Evolutionary conservation across 1,140 invertebrate genomes (phyloP).

Genomic region (Gryon sp.): DNA sequence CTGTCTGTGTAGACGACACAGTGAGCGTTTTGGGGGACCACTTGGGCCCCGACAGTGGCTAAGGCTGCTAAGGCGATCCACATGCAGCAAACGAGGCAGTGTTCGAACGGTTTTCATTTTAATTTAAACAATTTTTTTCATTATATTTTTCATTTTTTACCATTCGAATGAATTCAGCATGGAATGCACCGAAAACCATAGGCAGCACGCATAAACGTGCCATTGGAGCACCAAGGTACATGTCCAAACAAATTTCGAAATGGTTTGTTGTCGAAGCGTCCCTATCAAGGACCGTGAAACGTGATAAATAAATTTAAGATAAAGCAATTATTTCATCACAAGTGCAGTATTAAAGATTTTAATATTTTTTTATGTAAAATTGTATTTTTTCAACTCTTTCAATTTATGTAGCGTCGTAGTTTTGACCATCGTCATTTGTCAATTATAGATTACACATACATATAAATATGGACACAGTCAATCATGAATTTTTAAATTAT

Average conservation of each 20-base stretch:
- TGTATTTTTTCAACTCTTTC: slow-evolving; percentile 49
- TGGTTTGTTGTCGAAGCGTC: slow-evolving; percentile 71
- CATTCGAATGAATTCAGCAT: slow-evolving; percentile 77
- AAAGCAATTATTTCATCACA: slow-evolving; percentile 64
- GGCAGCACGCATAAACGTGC: slow-evolving; percentile 74
- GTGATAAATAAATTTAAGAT: slow-evolving; percentile 64
- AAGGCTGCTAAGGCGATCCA: slow-evolving; percentile 81
- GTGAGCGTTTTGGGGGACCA: slow-evolving; percentile 91
- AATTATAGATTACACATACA: slow-evolving; percentile 61
- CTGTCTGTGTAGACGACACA: slow-evolving; percentile 97
- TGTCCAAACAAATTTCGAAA: slow-evolving; percentile 75
- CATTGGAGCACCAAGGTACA: slow-evolving; percentile 79
- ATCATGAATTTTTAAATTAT: slow-evolving; percentile 62
- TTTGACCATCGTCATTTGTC: slow-evolving; percentile 58
- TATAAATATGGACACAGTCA: slow-evolving; percentile 47
- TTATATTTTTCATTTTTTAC: slow-evolving; percentile 71
- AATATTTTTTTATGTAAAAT: too few species aligned
- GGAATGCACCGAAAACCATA: slow-evolving; percentile 76
- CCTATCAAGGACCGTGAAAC: slow-evolving; percentile 65
- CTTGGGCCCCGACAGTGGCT: slow-evolving; percentile 80
- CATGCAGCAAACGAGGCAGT: slow-evolving; percentile 81
- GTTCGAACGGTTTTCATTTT: slow-evolving; percentile 78
- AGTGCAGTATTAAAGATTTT: slow-evolving; percentile 49
- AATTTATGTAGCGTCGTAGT: slow-evolving; percentile 52
- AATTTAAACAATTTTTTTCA: slow-evolving; percentile 50